Evolutionary conservation across 2,888 invertebrate genomes (phyloP), one percentile per base, ranked within the genome.

Genomic region (Andrena praecox): DNA sequence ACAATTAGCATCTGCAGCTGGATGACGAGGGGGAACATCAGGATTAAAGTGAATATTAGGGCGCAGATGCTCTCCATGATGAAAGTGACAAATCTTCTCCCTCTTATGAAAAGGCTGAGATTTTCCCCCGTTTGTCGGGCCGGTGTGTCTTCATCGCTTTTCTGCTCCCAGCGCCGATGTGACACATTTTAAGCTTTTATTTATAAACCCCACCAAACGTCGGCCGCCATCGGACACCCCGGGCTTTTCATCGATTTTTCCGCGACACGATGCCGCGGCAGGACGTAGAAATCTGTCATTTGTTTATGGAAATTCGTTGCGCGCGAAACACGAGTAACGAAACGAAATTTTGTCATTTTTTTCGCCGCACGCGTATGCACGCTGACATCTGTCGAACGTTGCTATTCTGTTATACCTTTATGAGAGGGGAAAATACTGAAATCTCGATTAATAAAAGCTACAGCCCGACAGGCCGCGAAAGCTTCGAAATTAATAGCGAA

Each of bases 1-100:
- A 87, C 87, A 66, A 87, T 80, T 67, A 87, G 66, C 77, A 77
- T 80, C 63, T 87, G 85, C n/a, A 87, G 68, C 67, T 87, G 85
- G 68, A 83, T n/a, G 64, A 79, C 27, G 33, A 87, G 62, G 29
- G 83, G 80, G 50, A 85, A 33, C 35, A 80, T 50, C 69, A 87
- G 75, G 59, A 85, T 69, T 29, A 87, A 27, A 42, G 85, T 74
- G 68, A 85, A 76, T 59, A 80, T 77, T 74, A 80, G 27, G 27
- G 80, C 67, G 52, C 50, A 69, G 64, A 85, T 68, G 78, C 54
- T 85, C 59, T 79, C 85, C 87, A 87, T 87, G 48, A 56, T 35
- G 73, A 64, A 35, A 16, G n/a, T 16, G 48, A 42, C 12, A 16
- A 67, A 64, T 52, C 27, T 42, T 60, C 27, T 8, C 16, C 10